These are phyloP conservation scores for Andrena hattorfiana DNA, from an alignment of 2,888 invertebrate genomes.

Conservation along the genomic window DNA sequence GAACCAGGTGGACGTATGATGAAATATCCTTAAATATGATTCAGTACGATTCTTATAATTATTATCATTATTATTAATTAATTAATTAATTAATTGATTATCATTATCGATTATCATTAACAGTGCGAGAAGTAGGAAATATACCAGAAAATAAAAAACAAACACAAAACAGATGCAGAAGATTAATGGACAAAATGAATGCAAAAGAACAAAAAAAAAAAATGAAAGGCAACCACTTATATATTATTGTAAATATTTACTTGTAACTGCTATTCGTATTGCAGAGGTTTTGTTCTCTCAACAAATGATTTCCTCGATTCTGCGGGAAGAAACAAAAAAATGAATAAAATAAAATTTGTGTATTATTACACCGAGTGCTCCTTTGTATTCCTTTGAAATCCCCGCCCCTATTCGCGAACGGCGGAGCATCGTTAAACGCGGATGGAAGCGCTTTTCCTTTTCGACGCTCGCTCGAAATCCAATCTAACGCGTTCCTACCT, in stretches of 20 bases:
- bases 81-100: conserved; percentile 75
- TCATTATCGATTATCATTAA: conserved; percentile 78
- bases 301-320: conserved; percentile 85
- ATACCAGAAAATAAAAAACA: conserved; percentile 67
- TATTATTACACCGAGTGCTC: conserved; percentile 83
- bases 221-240: conserved; percentile 75
- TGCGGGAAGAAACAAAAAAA: conserved; percentile 82
- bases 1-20: conserved; percentile 74
- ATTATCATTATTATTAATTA: conserved; percentile 78
- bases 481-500: not conserved
- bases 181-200: conserved; percentile 37
- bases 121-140: conserved; percentile 64
- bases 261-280: conserved; percentile 86
- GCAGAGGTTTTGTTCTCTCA: conserved; percentile 84
- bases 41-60: conserved; percentile 78
- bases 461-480: not conserved
- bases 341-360: conserved; percentile 86
- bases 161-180: conserved; percentile 51
- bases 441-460: not conserved
- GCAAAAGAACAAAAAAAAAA: conserved; percentile 52
- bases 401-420: too few relatives aligned
- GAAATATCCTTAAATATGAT: conserved; percentile 76
- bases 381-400: not conserved
- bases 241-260: conserved; percentile 86
- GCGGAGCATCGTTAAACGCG: too few relatives aligned